A percentile compares a stretch with the other conserved stretches of the same genome.
phyloP scores from a whole-genome alignment of 2,797 vertebrate genomes.

The Cyprinella venusta region DNA sequence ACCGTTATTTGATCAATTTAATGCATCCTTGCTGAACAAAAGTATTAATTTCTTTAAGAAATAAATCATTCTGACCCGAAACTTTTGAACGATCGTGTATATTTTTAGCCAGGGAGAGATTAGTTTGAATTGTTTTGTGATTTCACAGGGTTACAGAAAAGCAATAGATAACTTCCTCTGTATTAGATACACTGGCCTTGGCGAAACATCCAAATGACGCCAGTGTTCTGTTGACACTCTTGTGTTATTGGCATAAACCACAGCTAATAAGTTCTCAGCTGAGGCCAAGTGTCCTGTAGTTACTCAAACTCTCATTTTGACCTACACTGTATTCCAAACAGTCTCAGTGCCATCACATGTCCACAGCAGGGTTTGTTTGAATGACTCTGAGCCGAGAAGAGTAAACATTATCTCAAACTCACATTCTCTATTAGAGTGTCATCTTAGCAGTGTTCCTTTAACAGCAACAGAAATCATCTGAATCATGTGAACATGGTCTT shows the following conservation, averaged over 20 bases:
- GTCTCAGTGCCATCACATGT: background rate
- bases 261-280: background rate
- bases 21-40: background rate
- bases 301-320: constrained; percentile 28
- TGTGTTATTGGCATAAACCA: constrained; percentile 26
- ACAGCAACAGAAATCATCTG: background rate
- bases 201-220: background rate
- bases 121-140: background rate
- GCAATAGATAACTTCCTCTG: background rate
- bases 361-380: constrained; percentile 16
- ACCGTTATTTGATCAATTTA: background rate
- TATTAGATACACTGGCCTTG: background rate
- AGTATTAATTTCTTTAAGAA: background rate
- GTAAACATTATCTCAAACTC: constrained; percentile 33
- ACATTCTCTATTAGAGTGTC: background rate
- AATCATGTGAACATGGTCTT: background rate
- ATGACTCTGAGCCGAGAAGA: constrained; percentile 18
- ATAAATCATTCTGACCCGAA: too few species aligned
- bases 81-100: background rate
- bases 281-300: constrained; percentile 17
- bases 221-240: background rate
- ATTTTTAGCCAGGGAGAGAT: background rate
- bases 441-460: background rate
- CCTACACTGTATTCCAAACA: constrained; percentile 22
- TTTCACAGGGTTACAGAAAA: background rate